Conservation (phyloP, 2,113 vertebrate genomes). For the Ochotona curzoniae region DNA sequence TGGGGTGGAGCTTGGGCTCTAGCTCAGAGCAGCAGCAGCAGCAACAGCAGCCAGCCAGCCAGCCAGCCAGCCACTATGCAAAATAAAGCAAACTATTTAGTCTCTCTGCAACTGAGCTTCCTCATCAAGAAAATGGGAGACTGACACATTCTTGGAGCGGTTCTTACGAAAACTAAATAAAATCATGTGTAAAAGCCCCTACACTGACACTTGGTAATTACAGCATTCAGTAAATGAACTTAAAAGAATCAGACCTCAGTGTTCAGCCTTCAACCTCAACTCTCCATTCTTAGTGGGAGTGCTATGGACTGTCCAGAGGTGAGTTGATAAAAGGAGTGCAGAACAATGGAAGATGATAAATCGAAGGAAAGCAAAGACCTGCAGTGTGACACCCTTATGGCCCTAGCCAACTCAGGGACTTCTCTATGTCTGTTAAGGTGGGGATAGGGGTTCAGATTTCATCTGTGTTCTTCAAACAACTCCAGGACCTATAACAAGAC, state of each 20-base stretch:
- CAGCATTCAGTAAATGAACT: not conserved
- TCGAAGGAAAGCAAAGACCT: not conserved
- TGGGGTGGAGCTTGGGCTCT: not conserved
- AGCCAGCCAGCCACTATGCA: not conserved
- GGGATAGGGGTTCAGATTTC: not conserved
- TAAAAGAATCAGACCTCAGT: not conserved
- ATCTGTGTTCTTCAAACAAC: not conserved
- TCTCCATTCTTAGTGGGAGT: not conserved
- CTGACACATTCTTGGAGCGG: not conserved
- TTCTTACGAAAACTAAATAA: not conserved
- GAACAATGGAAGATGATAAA: not conserved
- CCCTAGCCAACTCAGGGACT: not conserved
- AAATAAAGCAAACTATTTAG: not conserved
- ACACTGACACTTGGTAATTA: not conserved
- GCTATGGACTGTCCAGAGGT: fast-evolving
- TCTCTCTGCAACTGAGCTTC: not conserved
- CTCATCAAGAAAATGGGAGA: not conserved
- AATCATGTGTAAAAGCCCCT: not conserved
- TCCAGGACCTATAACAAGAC: not conserved
- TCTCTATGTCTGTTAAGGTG: not conserved
- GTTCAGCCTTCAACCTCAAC: not conserved
- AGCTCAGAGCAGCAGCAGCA: not conserved
- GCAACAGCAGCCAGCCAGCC: not conserved
- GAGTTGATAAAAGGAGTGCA: not conserved
- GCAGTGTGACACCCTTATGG: not conserved